These are phyloP conservation scores for Nibea coibor DNA, from an alignment of 2,113 vertebrate species.

Conservation along the genomic window DNA sequence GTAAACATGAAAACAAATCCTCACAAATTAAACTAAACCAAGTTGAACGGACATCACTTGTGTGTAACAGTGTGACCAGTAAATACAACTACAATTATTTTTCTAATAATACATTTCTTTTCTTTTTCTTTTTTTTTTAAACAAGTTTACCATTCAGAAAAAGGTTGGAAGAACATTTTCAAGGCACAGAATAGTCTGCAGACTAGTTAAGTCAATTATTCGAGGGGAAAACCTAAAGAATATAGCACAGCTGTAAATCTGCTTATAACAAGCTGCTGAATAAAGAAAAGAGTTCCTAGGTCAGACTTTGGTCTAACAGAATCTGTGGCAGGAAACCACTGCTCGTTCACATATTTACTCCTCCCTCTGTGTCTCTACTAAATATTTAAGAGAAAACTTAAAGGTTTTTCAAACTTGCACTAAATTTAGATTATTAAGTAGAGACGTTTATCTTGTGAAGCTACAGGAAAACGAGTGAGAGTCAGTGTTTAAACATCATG, in stretches of 20 bases:
- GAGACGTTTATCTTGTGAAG: not conserved
- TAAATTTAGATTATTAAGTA: not conserved
- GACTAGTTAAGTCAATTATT: not conserved
- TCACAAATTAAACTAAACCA: not conserved
- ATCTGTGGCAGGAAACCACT: not conserved
- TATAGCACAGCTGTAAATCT: not conserved
- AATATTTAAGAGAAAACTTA: not conserved
- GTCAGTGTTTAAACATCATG: not conserved
- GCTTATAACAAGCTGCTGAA: not conserved
- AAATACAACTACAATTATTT: not conserved
- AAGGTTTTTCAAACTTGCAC: not conserved
- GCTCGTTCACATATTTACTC: not conserved
- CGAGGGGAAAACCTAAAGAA: too few species aligned
- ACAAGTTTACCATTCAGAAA: not conserved
- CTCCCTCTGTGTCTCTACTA: not conserved
- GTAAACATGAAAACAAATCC: not conserved
- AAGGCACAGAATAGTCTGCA: conserved; percentile 23
- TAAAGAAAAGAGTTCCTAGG: not conserved
- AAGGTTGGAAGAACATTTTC: not conserved
- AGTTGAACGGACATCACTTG: not conserved
- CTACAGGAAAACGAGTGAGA: not conserved
- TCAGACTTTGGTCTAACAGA: not conserved
- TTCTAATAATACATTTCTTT: too few species aligned
- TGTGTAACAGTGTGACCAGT: not conserved
- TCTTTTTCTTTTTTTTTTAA: too few species aligned